phyloP scores from a whole-genome alignment of 2,113 vertebrate species.

The Albula goreensis region DNA sequence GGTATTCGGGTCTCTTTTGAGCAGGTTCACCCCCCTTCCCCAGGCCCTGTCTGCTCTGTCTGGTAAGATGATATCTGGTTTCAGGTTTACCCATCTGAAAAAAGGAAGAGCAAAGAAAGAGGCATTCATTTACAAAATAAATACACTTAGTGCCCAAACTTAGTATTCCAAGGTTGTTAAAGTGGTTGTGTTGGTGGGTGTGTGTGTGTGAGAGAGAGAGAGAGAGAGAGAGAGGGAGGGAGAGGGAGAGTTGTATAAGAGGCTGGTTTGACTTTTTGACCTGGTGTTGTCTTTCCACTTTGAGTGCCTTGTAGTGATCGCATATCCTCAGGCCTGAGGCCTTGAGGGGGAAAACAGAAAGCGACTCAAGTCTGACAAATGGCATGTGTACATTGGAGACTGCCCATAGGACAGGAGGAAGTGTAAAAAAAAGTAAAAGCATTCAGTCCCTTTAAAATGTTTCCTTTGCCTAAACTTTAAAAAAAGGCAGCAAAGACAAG shows the following conservation, averaged over 20 bases:
- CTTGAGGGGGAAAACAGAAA: neutral
- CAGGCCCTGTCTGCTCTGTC: neutral
- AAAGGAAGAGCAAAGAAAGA: neutral
- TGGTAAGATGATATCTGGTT: neutral
- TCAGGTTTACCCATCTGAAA: neutral
- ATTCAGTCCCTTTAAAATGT: neutral
- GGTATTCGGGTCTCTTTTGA: neutral
- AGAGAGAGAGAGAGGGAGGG: neutral
- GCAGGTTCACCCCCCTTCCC: neutral
- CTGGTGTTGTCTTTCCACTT: constrained; percentile 24
- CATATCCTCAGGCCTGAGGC: constrained; percentile 1
- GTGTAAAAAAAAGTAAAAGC: neutral
- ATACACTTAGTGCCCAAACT: constrained; percentile 12
- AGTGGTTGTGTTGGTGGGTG: neutral
- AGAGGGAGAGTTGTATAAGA: neutral
- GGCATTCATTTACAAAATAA: constrained; percentile 13
- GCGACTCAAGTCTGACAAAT: neutral
- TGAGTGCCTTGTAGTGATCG: neutral
- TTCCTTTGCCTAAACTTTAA: neutral
- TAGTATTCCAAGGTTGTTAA: neutral
- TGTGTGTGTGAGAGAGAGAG: neutral
- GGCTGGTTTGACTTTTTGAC: neutral
- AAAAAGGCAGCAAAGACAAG: neutral
- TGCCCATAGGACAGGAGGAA: constrained; percentile 19
- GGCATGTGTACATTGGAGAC: constrained; percentile 17